Conservation (phyloP, 2,113 vertebrate genomes). For the Poeciliopsis retropinna region DNA sequence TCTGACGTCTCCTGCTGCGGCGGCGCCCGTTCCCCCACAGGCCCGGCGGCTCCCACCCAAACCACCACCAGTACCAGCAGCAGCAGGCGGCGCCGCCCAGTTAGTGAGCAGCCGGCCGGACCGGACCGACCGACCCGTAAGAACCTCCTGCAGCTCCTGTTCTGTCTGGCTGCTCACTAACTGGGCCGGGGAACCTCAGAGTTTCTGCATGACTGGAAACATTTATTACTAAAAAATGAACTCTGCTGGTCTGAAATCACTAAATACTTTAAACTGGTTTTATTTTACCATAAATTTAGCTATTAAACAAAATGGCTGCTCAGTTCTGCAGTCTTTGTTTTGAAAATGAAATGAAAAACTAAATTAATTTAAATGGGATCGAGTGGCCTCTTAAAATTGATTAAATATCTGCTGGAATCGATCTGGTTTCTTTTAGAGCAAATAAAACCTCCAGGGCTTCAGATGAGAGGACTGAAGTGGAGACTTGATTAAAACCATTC, state of each 20-base stretch:
- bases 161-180: constrained; percentile 58
- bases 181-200: constrained; percentile 8
- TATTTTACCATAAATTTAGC: too few relatives aligned
- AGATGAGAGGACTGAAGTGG: too few relatives aligned
- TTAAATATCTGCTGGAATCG: too few relatives aligned
- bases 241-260: background rate
- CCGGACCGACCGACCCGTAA: constrained; percentile 56
- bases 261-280: too few relatives aligned
- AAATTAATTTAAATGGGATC: too few relatives aligned
- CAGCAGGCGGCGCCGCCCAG: constrained; percentile 20
- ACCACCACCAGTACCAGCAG: constrained; percentile 48
- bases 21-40: constrained; percentile 22
- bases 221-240: background rate
- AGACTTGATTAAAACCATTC: too few relatives aligned
- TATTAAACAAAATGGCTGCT: too few relatives aligned
- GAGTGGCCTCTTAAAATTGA: too few relatives aligned
- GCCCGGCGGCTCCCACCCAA: constrained; percentile 59
- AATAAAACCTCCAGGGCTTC: too few relatives aligned
- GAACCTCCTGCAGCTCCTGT: constrained; percentile 22
- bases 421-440: too few relatives aligned
- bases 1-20: constrained; percentile 40
- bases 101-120: constrained; percentile 54
- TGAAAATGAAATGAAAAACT: too few relatives aligned
- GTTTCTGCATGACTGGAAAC: background rate
- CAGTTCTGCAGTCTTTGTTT: too few relatives aligned